Conservation (phyloP, 2,113 vertebrate genomes). For the Pelecanus crispus region DNA sequence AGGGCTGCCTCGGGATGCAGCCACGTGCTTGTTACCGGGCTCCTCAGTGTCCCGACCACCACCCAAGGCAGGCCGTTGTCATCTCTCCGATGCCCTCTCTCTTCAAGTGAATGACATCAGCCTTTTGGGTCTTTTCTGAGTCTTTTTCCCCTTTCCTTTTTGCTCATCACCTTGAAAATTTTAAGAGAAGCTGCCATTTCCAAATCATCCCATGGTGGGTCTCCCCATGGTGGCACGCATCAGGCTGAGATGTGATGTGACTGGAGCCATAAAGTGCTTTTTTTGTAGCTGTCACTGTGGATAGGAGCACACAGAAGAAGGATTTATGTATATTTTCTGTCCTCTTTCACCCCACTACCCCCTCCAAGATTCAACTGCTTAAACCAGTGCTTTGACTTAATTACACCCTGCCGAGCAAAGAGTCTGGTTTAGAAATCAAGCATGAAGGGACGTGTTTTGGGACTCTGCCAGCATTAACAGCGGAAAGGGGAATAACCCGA, state of each 20-base stretch:
- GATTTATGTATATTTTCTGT: neutral
- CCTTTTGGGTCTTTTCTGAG: neutral
- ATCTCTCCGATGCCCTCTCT: neutral
- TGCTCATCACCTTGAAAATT: neutral
- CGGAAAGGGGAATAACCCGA: neutral
- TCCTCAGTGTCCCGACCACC: neutral
- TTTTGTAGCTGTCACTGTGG: slow-evolving; percentile 7
- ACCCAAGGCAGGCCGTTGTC: neutral
- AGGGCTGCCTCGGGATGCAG: neutral
- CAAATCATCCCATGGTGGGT: neutral
- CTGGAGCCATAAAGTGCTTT: neutral
- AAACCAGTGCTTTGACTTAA: neutral
- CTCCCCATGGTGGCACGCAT: neutral
- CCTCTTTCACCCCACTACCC: neutral
- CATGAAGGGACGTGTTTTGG: neutral
- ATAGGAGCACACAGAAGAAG: neutral
- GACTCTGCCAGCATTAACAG: neutral
- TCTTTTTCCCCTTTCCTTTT: neutral
- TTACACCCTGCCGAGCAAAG: neutral
- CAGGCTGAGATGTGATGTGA: neutral
- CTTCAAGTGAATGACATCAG: neutral
- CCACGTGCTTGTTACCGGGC: neutral
- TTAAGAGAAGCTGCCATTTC: neutral
- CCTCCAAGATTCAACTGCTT: neutral
- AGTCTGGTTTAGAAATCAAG: neutral